phyloP scores from a whole-genome alignment of 2,113 vertebrate species.

The Abramis brama region DNA sequence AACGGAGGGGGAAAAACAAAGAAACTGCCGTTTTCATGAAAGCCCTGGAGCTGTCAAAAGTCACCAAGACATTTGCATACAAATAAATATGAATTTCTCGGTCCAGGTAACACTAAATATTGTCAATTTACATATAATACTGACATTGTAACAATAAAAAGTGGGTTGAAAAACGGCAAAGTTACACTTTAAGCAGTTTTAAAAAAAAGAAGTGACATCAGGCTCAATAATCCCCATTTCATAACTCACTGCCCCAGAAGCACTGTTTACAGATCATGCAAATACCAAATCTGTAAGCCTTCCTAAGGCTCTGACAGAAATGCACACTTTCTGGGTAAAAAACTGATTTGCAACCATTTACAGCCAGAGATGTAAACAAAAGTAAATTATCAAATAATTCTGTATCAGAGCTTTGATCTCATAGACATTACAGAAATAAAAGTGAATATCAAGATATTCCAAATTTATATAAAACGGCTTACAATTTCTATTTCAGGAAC shows the following conservation, averaged over 20 bases:
- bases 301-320: not conserved
- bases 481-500: not conserved
- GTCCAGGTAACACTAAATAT: no score
- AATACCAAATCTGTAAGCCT: conserved; percentile 27
- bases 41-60: no score
- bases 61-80: no score
- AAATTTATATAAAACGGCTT: not conserved
- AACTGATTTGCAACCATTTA: not conserved
- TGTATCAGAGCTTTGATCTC: not conserved
- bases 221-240: not conserved
- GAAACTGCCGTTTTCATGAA: no score
- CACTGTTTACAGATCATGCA: not conserved
- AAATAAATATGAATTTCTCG: no score
- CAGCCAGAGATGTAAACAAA: not conserved
- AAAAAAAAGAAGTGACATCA: not conserved
- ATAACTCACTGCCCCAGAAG: not conserved
- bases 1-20: no score
- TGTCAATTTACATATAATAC: no score
- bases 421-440: not conserved
- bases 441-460: not conserved
- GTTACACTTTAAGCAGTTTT: not conserved
- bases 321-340: not conserved
- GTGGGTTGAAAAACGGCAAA: no score
- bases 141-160: no score
- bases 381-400: not conserved